Conservation (phyloP, 2,797 vertebrate genomes). For the Urocyon cinereoargenteus region DNA sequence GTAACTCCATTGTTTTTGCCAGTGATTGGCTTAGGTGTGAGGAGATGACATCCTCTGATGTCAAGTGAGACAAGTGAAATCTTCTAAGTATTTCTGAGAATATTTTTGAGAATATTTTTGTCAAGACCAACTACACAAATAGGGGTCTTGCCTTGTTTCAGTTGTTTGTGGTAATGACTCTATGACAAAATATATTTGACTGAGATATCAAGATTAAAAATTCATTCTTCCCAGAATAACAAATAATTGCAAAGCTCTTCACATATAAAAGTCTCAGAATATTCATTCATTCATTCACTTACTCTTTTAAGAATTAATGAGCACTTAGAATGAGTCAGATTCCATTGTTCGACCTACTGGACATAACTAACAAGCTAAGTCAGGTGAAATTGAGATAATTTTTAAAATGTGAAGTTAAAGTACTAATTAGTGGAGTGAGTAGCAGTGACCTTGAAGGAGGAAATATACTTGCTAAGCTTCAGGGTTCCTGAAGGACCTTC, state of each 20-base stretch:
- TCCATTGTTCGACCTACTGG: conserved; percentile 4
- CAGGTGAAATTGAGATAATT: conserved; percentile 57
- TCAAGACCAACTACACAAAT: not conserved
- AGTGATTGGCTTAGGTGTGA: not conserved
- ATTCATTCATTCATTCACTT: not conserved
- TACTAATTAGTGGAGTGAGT: conserved; percentile 52
- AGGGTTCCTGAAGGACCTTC: conserved; percentile 37
- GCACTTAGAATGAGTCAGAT: conserved; percentile 43
- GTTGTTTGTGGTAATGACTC: not conserved
- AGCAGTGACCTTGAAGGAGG: conserved; percentile 25
- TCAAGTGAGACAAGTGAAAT: not conserved
- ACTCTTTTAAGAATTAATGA: conserved; percentile 57
- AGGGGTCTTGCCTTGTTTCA: conserved; percentile 10
- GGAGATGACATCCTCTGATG: not conserved
- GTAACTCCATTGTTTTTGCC: not conserved
- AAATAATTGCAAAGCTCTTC: conserved; percentile 47
- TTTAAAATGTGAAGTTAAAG: conserved; percentile 57
- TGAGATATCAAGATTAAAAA: conserved; percentile 24
- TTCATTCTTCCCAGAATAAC: conserved; percentile 15
- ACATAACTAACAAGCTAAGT: not conserved
- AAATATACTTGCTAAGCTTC: conserved; percentile 44
- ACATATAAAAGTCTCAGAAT: not conserved
- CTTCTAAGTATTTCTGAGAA: not conserved
- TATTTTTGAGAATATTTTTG: not conserved
- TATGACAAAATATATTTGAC: conserved; percentile 33